These are phyloP conservation scores for Drosophila kambysellisi DNA, from an alignment of 2,888 invertebrate species.

Conservation along the genomic window DNA sequence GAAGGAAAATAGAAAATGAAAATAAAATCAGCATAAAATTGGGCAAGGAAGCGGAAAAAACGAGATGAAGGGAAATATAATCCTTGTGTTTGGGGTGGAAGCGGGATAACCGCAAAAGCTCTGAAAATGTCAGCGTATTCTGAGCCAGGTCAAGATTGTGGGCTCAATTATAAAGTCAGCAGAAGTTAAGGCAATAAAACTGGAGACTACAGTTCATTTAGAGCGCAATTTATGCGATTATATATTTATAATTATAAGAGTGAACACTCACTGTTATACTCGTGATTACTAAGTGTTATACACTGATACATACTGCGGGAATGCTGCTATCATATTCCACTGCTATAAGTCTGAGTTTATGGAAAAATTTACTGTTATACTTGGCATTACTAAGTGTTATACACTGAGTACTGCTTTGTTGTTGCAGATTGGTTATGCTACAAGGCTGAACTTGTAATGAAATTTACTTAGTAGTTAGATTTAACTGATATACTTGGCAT, in stretches of 20 bases:
- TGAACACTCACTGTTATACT: not conserved
- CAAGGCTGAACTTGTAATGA: not conserved
- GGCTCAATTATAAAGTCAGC: constrained; percentile 37
- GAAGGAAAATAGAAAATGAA: not conserved
- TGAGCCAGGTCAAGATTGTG: constrained; percentile 17
- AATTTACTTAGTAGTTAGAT: not conserved
- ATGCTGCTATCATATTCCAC: no score
- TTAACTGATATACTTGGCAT: not conserved
- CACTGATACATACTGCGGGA: not conserved
- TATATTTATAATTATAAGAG: not conserved
- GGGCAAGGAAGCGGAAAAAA: not conserved
- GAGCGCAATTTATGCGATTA: not conserved
- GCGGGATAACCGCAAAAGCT: constrained; percentile 20
- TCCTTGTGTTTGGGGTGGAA: not conserved
- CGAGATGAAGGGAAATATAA: constrained; percentile 18
- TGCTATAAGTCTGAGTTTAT: not conserved
- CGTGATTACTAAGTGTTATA: not conserved
- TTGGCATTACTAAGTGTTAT: not conserved
- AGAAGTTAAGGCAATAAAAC: constrained; percentile 24
- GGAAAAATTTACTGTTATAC: not conserved
- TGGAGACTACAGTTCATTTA: constrained; percentile 9
- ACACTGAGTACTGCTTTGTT: not conserved
- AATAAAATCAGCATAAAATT: constrained; percentile 8
- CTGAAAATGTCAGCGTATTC: constrained; percentile 13
- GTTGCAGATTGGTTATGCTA: no score